Percentiles rank a stretch among this genome's conserved stretches.
Conservation (phyloP, 2,888 invertebrate species). For the Chrysina gloriosa region DNA sequence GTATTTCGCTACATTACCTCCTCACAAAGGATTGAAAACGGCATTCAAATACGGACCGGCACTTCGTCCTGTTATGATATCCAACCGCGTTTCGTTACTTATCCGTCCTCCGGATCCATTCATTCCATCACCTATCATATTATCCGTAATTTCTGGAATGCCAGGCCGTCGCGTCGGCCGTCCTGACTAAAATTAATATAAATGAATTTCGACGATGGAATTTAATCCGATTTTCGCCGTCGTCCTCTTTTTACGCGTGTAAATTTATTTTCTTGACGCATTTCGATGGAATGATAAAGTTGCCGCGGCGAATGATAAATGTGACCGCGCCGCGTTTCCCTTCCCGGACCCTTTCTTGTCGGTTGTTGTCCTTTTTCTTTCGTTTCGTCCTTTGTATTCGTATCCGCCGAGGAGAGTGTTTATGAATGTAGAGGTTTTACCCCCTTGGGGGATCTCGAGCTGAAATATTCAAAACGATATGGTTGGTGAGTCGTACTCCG, state of each 20-base stretch:
- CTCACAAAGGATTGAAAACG: conserved; percentile 56
- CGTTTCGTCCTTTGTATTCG: background rate
- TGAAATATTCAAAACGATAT: conserved; percentile 34
- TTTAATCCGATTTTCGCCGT: background rate
- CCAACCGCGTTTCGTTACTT: conserved; percentile 26
- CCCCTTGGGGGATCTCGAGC: conserved; percentile 1
- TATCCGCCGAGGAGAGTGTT: background rate
- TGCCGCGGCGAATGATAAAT: conserved; percentile 25
- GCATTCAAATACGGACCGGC: conserved; percentile 54
- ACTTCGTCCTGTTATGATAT: conserved; percentile 53
- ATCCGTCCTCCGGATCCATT: conserved; percentile 45
- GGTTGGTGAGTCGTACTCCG: background rate
- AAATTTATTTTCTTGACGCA: conserved; percentile 35
- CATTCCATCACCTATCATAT: conserved; percentile 51
- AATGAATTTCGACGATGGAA: conserved; percentile 40
- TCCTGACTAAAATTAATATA: conserved; percentile 41
- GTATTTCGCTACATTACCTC: conserved; percentile 58
- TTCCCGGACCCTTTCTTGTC: conserved; percentile 24
- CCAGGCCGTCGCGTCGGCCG: background rate
- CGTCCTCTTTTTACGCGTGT: conserved; percentile 23
- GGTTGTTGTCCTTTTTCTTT: conserved; percentile 27
- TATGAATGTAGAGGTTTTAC: conserved; percentile 17
- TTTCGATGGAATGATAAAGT: conserved; percentile 33
- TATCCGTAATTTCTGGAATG: conserved; percentile 48
- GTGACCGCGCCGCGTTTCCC: background rate